Percentiles rank a stretch among this genome's conserved stretches.
phyloP scores from a whole-genome alignment of 2,113 vertebrate species.

The Regulus satrapa region DNA sequence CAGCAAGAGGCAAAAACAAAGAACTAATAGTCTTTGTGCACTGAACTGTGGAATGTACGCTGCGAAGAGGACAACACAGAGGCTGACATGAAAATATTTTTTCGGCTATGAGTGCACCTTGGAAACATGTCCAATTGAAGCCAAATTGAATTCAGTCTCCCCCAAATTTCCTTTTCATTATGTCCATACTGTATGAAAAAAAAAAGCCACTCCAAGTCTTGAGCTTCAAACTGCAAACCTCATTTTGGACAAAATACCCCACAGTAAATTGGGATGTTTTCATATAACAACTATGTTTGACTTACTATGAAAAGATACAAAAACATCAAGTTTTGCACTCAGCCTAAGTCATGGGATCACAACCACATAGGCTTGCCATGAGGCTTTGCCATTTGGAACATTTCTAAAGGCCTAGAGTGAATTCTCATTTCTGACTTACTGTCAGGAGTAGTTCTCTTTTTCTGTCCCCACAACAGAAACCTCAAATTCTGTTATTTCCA shows the following conservation, averaged over 20 bases:
- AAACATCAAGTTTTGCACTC: background rate
- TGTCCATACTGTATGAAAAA: background rate
- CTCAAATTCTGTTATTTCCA: background rate
- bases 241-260: background rate
- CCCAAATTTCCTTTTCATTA: background rate
- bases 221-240: background rate
- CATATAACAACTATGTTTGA: background rate
- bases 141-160: background rate
- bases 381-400: background rate
- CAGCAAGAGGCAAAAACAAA: background rate
- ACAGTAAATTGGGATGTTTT: background rate
- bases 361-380: background rate
- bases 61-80: background rate
- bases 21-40: background rate
- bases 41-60: background rate
- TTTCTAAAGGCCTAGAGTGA: background rate
- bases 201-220: background rate
- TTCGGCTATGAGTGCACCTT: background rate
- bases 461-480: constrained; percentile 1
- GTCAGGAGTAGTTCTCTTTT: background rate
- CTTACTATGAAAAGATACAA: background rate
- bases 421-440: background rate
- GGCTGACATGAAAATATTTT: background rate
- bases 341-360: background rate
- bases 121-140: background rate